Evolutionary conservation across 2,113 vertebrate species (phyloP), one percentile per base, ranked within the genome.

Genomic region (Callaeas wilsoni): DNA sequence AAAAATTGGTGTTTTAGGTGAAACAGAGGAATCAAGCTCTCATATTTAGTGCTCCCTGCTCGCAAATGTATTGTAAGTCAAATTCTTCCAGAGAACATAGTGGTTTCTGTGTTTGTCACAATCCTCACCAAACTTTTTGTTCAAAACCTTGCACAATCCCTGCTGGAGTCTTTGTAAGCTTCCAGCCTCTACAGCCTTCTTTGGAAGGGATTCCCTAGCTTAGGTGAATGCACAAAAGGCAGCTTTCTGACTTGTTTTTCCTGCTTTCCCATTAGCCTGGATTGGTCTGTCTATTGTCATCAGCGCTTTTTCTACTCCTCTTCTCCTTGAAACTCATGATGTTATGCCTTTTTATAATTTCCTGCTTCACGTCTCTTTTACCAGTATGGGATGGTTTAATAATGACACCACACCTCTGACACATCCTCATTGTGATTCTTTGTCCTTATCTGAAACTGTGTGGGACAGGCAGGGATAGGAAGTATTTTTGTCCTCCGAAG

Each of bases 281-380:
- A 6, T 42, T 62, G 35, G 19, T 42, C 7, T 50, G 0, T 32
- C 13, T 62, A 0, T 39, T 8, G 13, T n/a, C 37, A 26, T 55
- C 20, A 26, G 3, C n/a, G n/a, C 32, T 63, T 71, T 63, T 13
- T 10, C 19, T 17, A 4, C 33, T 64, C 15, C 16, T n/a, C 33
- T 7, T 55, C 35, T 37, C 4, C 4, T 41, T 44, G 17, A 23
- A 13, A 18, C 13, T 87, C 11, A 2, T 3, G 2, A n/a, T 77
- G 74, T 80, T 41, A 16, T 65, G 30, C 1, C 3, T 59, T 65
- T 79, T 76, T 26, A 6, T 47, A 0, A 10, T 50, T 73, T 70
- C 55, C 12, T 60, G 3, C 23, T 4, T 74, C 46, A 46, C 9
- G 39, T 90, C 4, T 1, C 25, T 70, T 49, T n/a, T 39, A 55